A percentile compares a stretch with the other conserved stretches of the same genome.
These are phyloP conservation scores for Drosophila aldrichi DNA, from an alignment of 2,888 invertebrate genomes.

Conservation along the genomic window DNA sequence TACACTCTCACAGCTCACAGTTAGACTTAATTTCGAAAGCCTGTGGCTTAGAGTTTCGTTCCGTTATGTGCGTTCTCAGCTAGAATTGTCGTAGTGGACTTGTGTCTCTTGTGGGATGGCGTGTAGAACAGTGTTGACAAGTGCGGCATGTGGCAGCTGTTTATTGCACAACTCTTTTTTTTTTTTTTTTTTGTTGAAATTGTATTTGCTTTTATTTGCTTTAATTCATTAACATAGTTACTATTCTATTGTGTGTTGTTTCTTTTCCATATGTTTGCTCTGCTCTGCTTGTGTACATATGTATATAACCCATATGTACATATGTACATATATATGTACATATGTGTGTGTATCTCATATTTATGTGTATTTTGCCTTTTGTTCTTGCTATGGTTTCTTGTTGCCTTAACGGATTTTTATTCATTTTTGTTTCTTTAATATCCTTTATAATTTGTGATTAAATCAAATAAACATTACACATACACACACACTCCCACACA, in stretches of 20 bases:
- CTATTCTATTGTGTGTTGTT: neutral
- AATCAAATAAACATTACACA: constrained; percentile 31
- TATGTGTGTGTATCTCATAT: neutral
- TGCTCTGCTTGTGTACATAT: neutral
- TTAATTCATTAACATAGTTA: neutral
- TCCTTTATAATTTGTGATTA: constrained; percentile 47
- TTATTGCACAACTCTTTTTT: neutral
- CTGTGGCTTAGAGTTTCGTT: neutral
- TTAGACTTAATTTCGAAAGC: neutral
- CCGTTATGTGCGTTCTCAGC: constrained; percentile 4
- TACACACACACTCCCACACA: constrained; percentile 9
- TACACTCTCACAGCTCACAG: neutral
- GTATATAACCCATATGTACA: neutral
- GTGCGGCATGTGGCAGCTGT: constrained; percentile 8
- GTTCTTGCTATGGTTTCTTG: constrained; percentile 12
- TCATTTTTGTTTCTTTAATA: constrained; percentile 4
- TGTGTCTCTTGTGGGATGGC: neutral
- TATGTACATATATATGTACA: neutral
- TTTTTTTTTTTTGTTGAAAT: neutral
- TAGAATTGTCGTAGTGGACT: neutral
- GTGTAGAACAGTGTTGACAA: constrained; percentile 20
- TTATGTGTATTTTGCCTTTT: constrained; percentile 9
- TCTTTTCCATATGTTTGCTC: neutral
- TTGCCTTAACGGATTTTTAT: constrained; percentile 16
- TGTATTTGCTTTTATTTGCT: constrained; percentile 1